Conservation (phyloP, 1,140 invertebrate genomes). For the Nomia melanderi region DNA sequence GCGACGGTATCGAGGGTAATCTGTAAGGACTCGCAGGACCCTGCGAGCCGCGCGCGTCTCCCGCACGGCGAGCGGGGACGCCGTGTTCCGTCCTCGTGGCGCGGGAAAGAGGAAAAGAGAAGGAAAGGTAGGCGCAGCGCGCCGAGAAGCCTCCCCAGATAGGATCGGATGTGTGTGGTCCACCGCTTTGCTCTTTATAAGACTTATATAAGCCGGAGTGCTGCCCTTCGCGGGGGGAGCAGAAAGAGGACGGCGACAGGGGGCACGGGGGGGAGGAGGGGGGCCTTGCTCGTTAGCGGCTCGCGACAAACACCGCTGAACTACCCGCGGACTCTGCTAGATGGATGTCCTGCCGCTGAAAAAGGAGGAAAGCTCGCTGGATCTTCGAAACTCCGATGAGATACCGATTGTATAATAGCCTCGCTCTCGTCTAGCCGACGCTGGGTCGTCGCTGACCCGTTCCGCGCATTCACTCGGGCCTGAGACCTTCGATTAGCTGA, state of each 20-base stretch:
- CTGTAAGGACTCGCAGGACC: conserved; percentile 31
- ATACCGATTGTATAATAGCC: no score
- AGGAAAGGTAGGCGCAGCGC: conserved; percentile 61
- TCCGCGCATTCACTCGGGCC: no score
- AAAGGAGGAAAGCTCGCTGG: background rate
- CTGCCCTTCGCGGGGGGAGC: conserved; percentile 50
- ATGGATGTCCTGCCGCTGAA: background rate
- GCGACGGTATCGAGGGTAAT: conserved; percentile 49
- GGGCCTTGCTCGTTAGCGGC: conserved; percentile 79
- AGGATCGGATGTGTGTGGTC: conserved; percentile 81
- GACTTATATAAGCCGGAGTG: conserved; percentile 79
- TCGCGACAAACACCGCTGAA: conserved; percentile 76
- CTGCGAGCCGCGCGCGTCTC: conserved; percentile 28
- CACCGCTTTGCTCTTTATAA: conserved; percentile 79
- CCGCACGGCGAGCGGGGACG: conserved; percentile 33
- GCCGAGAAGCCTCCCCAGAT: conserved; percentile 70
- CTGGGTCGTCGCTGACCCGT: no score
- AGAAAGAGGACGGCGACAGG: conserved; percentile 38
- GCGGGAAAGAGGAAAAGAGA: conserved; percentile 42
- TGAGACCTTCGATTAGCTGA: no score
- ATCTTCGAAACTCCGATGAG: no score
- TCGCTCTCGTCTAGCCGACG: no score
- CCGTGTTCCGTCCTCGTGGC: conserved; percentile 1
- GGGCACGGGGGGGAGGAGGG: conserved; percentile 22
- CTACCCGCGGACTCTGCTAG: conserved; percentile 28